A percentile compares a stretch with the other conserved stretches of the same genome.
Conservation (phyloP, 2,797 vertebrate species). For the Parauchenoglanis punctatus region DNA sequence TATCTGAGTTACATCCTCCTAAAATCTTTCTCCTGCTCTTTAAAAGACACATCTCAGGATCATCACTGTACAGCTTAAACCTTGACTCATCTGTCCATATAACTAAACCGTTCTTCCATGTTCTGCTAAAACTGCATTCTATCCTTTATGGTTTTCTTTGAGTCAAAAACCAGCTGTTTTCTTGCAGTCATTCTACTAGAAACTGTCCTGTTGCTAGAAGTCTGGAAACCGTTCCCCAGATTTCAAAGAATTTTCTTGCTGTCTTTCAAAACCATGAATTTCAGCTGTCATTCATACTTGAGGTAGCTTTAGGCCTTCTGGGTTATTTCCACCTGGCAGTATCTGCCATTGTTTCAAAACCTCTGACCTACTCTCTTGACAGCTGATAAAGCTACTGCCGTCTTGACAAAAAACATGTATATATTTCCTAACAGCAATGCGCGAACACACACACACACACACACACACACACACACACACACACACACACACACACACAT, state of each 20-base stretch:
- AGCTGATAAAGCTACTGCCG: not conserved
- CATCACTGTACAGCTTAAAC: not conserved
- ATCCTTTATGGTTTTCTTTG: not conserved
- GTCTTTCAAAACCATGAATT: slow-evolving; percentile 14
- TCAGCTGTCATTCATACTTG: not conserved
- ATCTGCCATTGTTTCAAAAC: not conserved
- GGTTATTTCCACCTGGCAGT: slow-evolving; percentile 10
- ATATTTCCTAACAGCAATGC: not conserved
- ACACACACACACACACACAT: not conserved
- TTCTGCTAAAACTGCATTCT: not conserved
- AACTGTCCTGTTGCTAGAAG: not conserved
- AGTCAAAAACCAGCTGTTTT: not conserved
- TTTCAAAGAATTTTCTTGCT: not conserved
- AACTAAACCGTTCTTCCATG: not conserved
- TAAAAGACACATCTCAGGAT: not conserved
- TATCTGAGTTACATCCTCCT: not conserved
- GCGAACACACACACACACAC: too few species aligned
- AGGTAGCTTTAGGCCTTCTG: slow-evolving; percentile 10
- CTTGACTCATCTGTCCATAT: not conserved
- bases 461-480: too few species aligned
- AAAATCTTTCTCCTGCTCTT: not conserved
- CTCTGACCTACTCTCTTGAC: not conserved
- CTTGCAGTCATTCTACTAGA: not conserved
- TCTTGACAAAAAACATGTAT: not conserved
- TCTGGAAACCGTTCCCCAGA: not conserved